These are phyloP conservation scores for Lordiphosa fenestrarum DNA, from an alignment of 2,888 invertebrate genomes.

Conservation along the genomic window DNA sequence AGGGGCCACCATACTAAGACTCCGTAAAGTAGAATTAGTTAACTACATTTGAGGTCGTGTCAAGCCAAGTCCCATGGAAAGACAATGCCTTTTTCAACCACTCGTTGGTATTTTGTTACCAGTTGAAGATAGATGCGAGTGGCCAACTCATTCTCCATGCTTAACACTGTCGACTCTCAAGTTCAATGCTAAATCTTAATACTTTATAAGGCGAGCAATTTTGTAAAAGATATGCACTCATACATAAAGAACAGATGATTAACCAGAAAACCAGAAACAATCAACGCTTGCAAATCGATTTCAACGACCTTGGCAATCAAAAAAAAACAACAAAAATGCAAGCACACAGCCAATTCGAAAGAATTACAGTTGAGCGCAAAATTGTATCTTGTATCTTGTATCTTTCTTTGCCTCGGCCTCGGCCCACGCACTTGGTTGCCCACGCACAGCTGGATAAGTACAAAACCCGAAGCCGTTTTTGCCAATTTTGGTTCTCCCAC, in stretches of 20 bases:
- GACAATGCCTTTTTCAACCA: no score
- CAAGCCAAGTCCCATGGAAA: no score
- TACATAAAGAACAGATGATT: constrained; percentile 22
- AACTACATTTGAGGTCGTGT: no score
- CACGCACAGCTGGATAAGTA: constrained; percentile 31
- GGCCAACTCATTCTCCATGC: no score
- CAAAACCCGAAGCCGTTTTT: constrained; percentile 46
- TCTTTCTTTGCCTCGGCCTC: constrained; percentile 8
- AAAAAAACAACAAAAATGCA: constrained; percentile 28
- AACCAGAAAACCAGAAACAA: constrained; percentile 17
- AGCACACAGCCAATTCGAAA: not conserved
- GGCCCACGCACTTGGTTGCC: constrained; percentile 41
- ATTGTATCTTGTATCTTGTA: constrained; percentile 19
- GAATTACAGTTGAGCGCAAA: constrained; percentile 12
- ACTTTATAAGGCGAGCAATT: not conserved
- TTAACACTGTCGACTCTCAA: no score
- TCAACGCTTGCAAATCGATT: constrained; percentile 53
- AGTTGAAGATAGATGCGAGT: no score
- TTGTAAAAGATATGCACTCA: constrained; percentile 22
- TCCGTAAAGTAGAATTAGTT: no score
- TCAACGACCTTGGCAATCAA: constrained; percentile 71
- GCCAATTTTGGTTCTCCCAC: constrained; percentile 70
- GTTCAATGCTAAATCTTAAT: no score
- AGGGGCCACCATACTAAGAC: no score
- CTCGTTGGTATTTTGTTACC: no score